Conservation (phyloP, 1,140 invertebrate genomes). For the Atopsyche davidsoni region DNA sequence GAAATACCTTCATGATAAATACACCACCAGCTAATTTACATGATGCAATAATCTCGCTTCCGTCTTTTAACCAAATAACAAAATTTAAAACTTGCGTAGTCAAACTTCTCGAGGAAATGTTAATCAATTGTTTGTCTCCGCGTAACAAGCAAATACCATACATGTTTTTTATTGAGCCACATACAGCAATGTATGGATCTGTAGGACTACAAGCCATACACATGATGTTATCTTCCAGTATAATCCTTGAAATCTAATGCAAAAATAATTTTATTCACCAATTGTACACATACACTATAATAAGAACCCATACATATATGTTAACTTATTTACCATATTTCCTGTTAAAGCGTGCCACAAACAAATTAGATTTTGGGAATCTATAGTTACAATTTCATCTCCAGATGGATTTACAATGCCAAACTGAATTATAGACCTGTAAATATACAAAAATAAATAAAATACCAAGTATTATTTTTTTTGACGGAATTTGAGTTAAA, state of each 20-base stretch:
- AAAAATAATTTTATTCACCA: conserved; percentile 5
- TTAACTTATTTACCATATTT: conserved; percentile 19
- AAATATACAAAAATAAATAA: conserved; percentile 8
- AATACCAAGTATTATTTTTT: neutral
- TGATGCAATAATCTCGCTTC: conserved; percentile 37
- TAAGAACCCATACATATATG: neutral
- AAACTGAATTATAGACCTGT: conserved; percentile 14
- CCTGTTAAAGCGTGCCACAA: conserved; percentile 20
- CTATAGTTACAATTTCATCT: conserved; percentile 19
- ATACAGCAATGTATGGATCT: conserved; percentile 37
- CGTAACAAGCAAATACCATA: conserved; percentile 33
- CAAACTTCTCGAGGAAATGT: conserved; percentile 35
- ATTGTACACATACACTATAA: neutral
- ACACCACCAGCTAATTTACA: too few species aligned
- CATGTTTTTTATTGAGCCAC: conserved; percentile 36
- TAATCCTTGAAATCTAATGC: conserved; percentile 14
- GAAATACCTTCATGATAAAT: too few species aligned
- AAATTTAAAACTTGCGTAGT: conserved; percentile 41
- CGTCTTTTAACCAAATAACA: conserved; percentile 37
- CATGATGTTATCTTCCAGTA: conserved; percentile 15
- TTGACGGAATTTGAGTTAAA: neutral
- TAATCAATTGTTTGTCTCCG: conserved; percentile 21
- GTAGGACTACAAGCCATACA: conserved; percentile 34
- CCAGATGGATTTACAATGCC: conserved; percentile 22
- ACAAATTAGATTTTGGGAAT: conserved; percentile 16